Evolutionary conservation across 1,140 invertebrate genomes (phyloP).

Genomic region (Pseudomyrmex cubaensis): DNA sequence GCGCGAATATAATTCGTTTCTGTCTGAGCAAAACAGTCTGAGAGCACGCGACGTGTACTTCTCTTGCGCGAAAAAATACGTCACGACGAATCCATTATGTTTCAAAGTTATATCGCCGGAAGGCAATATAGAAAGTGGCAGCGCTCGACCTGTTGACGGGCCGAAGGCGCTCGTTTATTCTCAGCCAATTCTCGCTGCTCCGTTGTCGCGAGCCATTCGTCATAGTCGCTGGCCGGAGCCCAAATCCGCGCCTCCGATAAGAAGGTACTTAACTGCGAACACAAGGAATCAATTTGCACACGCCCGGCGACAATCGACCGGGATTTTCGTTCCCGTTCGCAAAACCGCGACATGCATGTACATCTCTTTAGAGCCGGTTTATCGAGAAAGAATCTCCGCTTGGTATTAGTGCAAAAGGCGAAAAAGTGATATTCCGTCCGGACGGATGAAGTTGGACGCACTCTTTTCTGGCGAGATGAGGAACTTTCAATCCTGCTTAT

Average conservation of each 20-base stretch:
- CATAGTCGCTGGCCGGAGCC: conserved; percentile 59
- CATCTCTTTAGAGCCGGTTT: conserved; percentile 20
- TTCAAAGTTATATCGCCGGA: conserved; percentile 33
- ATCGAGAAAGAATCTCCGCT: conserved; percentile 46
- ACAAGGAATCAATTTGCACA: conserved; percentile 76
- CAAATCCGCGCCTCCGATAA: conserved; percentile 71
- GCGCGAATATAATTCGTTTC: background rate
- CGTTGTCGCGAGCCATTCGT: conserved; percentile 60
- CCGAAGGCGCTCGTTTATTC: conserved; percentile 40
- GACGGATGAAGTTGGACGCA: conserved; percentile 28
- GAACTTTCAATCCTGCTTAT: conserved; percentile 47
- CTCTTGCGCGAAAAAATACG: conserved; percentile 9
- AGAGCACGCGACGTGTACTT: background rate
- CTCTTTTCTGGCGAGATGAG: conserved; percentile 17
- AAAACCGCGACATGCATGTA: background rate
- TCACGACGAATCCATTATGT: conserved; percentile 40
- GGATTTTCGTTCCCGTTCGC: background rate
- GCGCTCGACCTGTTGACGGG: conserved; percentile 45
- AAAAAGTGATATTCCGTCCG: conserved; percentile 17
- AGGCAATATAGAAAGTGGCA: conserved; percentile 19
- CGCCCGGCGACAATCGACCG: conserved; percentile 10
- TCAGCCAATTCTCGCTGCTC: conserved; percentile 32
- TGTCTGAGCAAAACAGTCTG: background rate
- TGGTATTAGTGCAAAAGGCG: conserved; percentile 54
- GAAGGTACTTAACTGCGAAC: conserved; percentile 74